phyloP scores from a whole-genome alignment of 37 sponge, comb jelly and placozoan genomes.

The Hexactinellida sp. region DNA sequence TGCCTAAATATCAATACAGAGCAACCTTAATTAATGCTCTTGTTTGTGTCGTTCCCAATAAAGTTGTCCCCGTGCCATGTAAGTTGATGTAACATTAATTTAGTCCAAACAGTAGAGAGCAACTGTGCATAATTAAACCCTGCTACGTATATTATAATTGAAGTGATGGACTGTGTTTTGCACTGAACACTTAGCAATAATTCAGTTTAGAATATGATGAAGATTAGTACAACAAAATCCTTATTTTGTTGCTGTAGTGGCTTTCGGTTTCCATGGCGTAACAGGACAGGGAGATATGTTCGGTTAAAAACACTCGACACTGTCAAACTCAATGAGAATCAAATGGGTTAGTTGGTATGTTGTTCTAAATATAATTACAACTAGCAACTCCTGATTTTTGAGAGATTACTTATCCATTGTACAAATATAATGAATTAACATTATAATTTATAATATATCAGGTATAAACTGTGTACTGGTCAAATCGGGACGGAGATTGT shows the following conservation, averaged over 20 bases:
- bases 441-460: conserved; percentile 4
- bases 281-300: conserved; percentile 2
- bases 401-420: background rate
- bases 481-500: conserved; percentile 73
- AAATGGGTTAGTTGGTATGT: conserved; percentile 18
- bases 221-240: background rate
- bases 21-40: too few species aligned
- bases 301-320: background rate
- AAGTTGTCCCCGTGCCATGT: too few species aligned
- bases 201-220: too few species aligned
- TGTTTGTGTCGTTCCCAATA: too few species aligned
- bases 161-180: too few species aligned
- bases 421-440: background rate
- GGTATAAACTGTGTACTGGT: conserved; percentile 84
- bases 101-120: too few species aligned
- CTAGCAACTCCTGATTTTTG: background rate
- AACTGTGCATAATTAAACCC: too few species aligned
- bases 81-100: too few species aligned
- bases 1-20: too few species aligned
- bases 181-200: too few species aligned
- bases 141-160: too few species aligned
- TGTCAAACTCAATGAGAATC: conserved; percentile 10
- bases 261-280: background rate
- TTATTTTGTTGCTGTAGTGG: background rate
- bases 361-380: background rate